phyloP scores from a whole-genome alignment of 2,797 vertebrate genomes.

The Cryptoblepharus egeriae region DNA sequence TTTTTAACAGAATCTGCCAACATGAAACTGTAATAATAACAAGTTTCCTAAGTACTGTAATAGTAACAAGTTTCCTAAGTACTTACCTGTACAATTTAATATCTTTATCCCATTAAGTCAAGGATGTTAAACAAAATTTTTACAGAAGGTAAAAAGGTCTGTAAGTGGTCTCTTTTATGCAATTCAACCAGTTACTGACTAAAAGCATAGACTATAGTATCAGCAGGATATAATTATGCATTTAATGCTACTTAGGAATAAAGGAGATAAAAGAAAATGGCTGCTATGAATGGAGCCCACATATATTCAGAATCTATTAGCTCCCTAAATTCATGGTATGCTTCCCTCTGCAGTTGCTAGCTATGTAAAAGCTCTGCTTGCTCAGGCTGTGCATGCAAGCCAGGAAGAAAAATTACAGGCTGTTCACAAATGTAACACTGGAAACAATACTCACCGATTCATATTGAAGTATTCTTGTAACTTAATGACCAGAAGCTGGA shows the following conservation, averaged over 20 bases:
- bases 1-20: background rate
- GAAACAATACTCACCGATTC: constrained; percentile 57
- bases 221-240: background rate
- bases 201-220: rapidly evolving
- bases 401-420: background rate
- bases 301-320: background rate
- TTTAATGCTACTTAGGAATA: background rate
- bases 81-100: rapidly evolving
- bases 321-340: background rate
- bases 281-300: background rate
- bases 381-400: background rate
- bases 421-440: background rate
- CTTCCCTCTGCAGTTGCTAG: background rate
- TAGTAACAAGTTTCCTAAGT: background rate
- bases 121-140: too few relatives aligned
- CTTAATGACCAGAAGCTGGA: constrained; percentile 34
- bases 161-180: rapidly evolving
- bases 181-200: rapidly evolving
- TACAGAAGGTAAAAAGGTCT: constrained; percentile 9
- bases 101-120: rapidly evolving
- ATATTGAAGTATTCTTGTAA: constrained; percentile 44
- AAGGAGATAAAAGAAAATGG: background rate
- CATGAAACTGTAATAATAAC: background rate
- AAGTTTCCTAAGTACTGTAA: background rate
- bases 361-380: background rate